These are phyloP conservation scores for Psittacara wagleri DNA, from an alignment of 2,113 vertebrate species.

Conservation along the genomic window DNA sequence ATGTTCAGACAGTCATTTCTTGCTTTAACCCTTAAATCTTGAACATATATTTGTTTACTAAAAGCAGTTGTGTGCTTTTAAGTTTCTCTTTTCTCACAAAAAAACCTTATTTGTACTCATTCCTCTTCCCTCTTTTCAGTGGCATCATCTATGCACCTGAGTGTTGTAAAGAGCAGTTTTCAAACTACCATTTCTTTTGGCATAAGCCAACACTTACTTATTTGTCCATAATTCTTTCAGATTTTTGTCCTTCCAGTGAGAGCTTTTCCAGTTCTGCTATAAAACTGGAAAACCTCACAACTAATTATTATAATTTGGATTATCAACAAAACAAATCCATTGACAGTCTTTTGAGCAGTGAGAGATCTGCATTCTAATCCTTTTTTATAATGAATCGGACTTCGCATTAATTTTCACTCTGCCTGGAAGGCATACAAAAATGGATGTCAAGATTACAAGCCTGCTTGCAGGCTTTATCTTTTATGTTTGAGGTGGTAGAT, in stretches of 20 bases:
- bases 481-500: not conserved
- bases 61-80: not conserved
- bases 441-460: not conserved
- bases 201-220: not conserved
- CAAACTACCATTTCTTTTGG: not conserved
- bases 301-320: not conserved
- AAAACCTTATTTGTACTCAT: not conserved
- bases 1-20: not conserved
- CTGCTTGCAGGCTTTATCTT: not conserved
- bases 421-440: not conserved
- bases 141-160: not conserved
- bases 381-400: not conserved
- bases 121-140: not conserved
- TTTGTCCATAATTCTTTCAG: not conserved
- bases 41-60: not conserved
- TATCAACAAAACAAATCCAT: not conserved
- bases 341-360: not conserved
- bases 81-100: not conserved
- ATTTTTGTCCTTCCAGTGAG: not conserved
- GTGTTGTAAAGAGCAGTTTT: not conserved
- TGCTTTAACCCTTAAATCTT: not conserved
- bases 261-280: not conserved
- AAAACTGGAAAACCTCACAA: not conserved
- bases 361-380: not conserved
- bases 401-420: not conserved